Evolutionary conservation across 1,140 invertebrate genomes (phyloP).

Genomic region (Archivesica marissinica): DNA sequence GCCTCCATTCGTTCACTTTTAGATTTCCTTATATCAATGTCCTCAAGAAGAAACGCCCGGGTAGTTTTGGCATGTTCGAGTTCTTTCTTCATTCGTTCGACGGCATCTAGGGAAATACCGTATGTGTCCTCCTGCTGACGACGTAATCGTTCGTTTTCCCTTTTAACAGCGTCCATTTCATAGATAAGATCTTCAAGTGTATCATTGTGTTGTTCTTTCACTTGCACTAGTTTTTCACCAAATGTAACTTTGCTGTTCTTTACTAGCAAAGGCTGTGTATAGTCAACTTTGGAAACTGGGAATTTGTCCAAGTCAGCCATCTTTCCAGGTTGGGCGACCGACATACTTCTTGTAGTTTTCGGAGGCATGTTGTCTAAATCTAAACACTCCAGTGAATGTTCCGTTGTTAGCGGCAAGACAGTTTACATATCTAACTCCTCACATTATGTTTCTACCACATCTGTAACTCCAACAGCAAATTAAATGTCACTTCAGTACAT

Average conservation of each 20-base stretch:
- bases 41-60: slow-evolving; percentile 59
- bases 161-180: slow-evolving; percentile 60
- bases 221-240: slow-evolving; percentile 52
- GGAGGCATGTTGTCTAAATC: not conserved
- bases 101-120: slow-evolving; percentile 56
- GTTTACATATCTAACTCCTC: not conserved
- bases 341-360: slow-evolving; percentile 11
- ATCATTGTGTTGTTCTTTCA: slow-evolving; percentile 48
- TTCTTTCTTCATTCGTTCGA: slow-evolving; percentile 66
- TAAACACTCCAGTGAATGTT: not conserved
- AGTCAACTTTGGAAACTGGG: slow-evolving; percentile 47
- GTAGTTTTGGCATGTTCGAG: slow-evolving; percentile 62
- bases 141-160: slow-evolving; percentile 63
- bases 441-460: not conserved
- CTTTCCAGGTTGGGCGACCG: not conserved
- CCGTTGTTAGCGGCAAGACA: not conserved
- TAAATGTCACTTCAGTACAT: not conserved
- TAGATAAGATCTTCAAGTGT: slow-evolving; percentile 58
- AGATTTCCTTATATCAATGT: slow-evolving; percentile 61
- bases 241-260: slow-evolving; percentile 58
- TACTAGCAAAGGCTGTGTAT: slow-evolving; percentile 50
- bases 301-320: slow-evolving; percentile 23
- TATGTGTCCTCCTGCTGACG: slow-evolving; percentile 58
- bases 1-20: slow-evolving; percentile 61
- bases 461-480: not conserved